Base-by-base conservation (phyloP, 2,797 vertebrate genomes). In the Notolabrus celidotus region DNA sequence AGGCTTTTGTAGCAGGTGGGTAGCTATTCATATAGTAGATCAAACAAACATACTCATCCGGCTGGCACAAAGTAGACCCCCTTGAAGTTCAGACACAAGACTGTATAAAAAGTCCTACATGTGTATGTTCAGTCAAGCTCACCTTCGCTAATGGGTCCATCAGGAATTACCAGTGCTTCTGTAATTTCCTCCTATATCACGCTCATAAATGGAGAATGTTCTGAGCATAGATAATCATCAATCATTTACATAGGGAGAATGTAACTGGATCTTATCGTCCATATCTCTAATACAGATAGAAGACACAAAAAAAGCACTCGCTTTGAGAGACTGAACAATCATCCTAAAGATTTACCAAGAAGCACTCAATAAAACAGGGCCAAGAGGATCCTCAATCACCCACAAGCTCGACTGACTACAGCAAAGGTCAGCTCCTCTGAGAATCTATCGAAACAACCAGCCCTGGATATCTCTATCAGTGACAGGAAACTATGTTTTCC, bases 371-470 rank as follows among this genome's bases (percentile, higher is more conserved):
- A 82, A 85, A 57, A n/a, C 31, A 6, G 23, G 42, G 14, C 58
- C 46, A 51, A 51, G 53, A 46, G 49, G 36, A 63, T 86, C 74
- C 74, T 88, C 85, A 74, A 74, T 89, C 87, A 74, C 74, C 42
- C 41, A 3, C 7, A 23, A 61, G 46, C 56, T 46, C 50, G n/a
- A 68, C 63, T 45, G 69, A 69, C 68, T 74, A 71, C 67, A 69
- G 67, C 72, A 90, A 91, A 92, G 88, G 89, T 91, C 91, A 89
- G 56, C 43, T 81, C 85, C 80, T 80, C 22, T 14, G 80, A 86
- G 84, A 39, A 65, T 79, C 56, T 69, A 68, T 85, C 12, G 65
- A 78, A 89, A 65, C 25, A 15, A 71, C 51, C 14, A 25, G 56
- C 43, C 57, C 60, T 54, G 76, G 83, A 87, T 88, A 86, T 88